Percentiles rank a stretch among this genome's conserved stretches.
These are phyloP conservation scores for Melanitta fusca DNA, from an alignment of 2,797 vertebrate species.

Conservation along the genomic window DNA sequence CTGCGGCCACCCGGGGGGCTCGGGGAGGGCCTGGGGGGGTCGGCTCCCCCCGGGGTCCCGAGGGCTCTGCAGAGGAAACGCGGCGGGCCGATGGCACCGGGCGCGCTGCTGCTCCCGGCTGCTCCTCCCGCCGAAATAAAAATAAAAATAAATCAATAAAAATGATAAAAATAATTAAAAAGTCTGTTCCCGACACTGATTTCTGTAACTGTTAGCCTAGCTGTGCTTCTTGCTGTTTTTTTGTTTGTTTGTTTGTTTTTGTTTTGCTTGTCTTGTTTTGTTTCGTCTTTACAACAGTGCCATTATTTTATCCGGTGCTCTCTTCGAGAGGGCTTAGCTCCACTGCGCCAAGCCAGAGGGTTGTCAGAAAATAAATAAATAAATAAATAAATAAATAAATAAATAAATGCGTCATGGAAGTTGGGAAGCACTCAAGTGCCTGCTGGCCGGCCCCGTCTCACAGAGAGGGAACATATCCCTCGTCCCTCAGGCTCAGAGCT, in stretches of 20 bases:
- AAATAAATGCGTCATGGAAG: neutral
- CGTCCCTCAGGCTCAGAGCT: rapidly evolving
- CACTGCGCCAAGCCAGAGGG: neutral
- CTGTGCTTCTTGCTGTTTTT: neutral
- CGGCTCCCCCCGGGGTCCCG: too few relatives aligned
- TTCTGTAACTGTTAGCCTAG: neutral
- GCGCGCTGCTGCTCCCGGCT: rapidly evolving
- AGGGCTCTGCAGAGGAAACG: neutral
- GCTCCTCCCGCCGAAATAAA: neutral
- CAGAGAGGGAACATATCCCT: rapidly evolving
- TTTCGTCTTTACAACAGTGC: neutral
- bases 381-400: neutral
- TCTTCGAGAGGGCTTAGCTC: neutral
- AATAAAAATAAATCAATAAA: too few relatives aligned
- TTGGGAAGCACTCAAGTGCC: neutral
- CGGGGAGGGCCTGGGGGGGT: too few relatives aligned
- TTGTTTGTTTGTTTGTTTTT: neutral
- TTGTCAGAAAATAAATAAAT: neutral
- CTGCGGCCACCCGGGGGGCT: too few relatives aligned
- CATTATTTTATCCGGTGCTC: neutral
- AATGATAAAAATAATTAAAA: too few relatives aligned
- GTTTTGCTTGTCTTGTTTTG: neutral
- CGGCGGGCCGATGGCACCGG: rapidly evolving
- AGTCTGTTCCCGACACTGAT: neutral
- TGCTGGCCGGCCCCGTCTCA: rapidly evolving